A percentile compares a stretch with the other conserved stretches of the same genome.
phyloP scores from a whole-genome alignment of 2,888 invertebrate species.

The Drosophila lacicola region DNA sequence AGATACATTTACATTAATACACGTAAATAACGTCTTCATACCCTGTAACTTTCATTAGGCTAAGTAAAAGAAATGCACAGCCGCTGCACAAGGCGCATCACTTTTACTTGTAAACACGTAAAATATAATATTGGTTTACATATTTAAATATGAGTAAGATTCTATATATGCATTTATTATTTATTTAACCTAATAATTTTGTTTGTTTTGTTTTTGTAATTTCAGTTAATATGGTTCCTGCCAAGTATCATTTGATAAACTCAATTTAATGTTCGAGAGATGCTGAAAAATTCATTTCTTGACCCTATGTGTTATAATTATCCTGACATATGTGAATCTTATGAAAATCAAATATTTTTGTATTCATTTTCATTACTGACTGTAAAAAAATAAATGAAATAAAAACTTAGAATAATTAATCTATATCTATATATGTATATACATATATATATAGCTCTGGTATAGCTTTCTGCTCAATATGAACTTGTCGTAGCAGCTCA shows the following conservation, averaged over 20 bases:
- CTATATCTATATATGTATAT: not conserved
- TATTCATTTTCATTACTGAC: slow-evolving; percentile 71
- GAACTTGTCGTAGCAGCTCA: too few species aligned
- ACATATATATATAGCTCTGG: too few species aligned
- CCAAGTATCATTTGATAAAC: slow-evolving; percentile 39
- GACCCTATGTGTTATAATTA: slow-evolving; percentile 55
- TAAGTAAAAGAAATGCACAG: too few species aligned
- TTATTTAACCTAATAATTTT: slow-evolving; percentile 3
- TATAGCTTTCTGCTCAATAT: too few species aligned
- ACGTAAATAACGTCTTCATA: too few species aligned
- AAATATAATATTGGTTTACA: not conserved
- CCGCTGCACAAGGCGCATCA: too few species aligned
- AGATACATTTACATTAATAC: too few species aligned
- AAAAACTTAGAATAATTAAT: slow-evolving; percentile 41
- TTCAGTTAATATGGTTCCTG: slow-evolving; percentile 50
- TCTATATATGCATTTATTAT: not conserved
- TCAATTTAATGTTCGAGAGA: slow-evolving; percentile 33
- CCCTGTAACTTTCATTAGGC: too few species aligned
- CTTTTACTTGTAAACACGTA: too few species aligned
- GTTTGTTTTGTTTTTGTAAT: not conserved
- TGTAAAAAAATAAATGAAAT: slow-evolving; percentile 71
- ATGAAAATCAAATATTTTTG: slow-evolving; percentile 61
- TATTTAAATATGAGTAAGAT: not conserved
- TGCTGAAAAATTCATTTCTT: slow-evolving; percentile 39
- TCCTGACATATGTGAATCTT: slow-evolving; percentile 52